A percentile compares a stretch with the other conserved stretches of the same genome.
Evolutionary conservation across 2,797 vertebrate species (phyloP).

Genomic region (Dryobates pubescens): DNA sequence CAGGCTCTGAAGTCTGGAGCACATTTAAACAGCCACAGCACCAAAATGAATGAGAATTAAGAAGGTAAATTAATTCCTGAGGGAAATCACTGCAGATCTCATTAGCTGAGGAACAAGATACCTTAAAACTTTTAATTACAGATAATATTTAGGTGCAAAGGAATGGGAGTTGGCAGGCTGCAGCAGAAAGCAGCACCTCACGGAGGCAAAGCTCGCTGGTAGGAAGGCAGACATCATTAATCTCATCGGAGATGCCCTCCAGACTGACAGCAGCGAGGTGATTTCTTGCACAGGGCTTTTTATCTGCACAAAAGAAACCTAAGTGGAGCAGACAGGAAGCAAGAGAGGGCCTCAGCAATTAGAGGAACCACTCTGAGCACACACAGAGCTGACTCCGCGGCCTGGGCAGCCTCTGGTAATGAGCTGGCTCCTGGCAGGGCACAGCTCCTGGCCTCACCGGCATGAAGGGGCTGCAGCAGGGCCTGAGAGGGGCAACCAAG

Average conservation of each 20-base stretch:
- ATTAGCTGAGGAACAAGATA: conserved; percentile 81
- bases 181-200: conserved; percentile 76
- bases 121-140: conserved; percentile 86
- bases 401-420: conserved; percentile 53
- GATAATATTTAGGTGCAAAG: conserved; percentile 83
- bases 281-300: conserved; percentile 72
- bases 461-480: no score
- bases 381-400: conserved; percentile 20
- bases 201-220: conserved; percentile 75
- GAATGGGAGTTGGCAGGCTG: conserved; percentile 81
- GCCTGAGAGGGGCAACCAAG: no score
- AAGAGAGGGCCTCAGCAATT: conserved; percentile 73
- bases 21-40: conserved; percentile 64
- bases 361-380: conserved; percentile 68
- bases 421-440: conserved; percentile 57
- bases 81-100: conserved; percentile 82
- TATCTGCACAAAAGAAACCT: conserved; percentile 75
- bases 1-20: conserved; percentile 59
- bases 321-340: conserved; percentile 72
- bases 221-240: conserved; percentile 79
- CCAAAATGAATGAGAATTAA: conserved; percentile 77
- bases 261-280: conserved; percentile 70
- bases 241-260: conserved; percentile 77
- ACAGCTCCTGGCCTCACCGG: neutral
- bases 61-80: conserved; percentile 83